Evolutionary conservation across 2,888 invertebrate genomes (phyloP), one percentile per base, ranked within the genome.

Genomic region (Synanthedon tipuliformis): DNA sequence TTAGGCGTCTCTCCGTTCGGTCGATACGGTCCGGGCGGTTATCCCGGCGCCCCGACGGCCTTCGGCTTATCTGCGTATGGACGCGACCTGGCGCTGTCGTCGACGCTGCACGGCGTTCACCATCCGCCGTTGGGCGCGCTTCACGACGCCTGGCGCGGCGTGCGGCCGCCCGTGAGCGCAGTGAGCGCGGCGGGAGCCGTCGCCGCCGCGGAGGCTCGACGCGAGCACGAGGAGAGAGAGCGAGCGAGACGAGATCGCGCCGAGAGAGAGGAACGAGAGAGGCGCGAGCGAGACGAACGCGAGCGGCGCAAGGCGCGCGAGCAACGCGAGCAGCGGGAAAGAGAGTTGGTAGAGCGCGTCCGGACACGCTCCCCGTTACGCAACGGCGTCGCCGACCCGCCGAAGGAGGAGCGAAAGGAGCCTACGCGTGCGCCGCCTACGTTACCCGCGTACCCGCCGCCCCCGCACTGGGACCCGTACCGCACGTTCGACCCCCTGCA

Each of bases 1-100:
- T 10, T 91, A 68, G 91, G 92, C 61, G 91, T 94, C 69, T 94
- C 94, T 55, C 94, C 94, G 52, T 95, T 95, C 81, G 93, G 92
- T 54, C 89, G 95, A 63, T 95, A 95, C 83, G 93, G 92, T 54
- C 89, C 92, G 53, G 89, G 90, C 50, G 72, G 90, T 59, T 91
- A 90, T 57, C 88, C 89, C 16, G 82, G 89, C n/a, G 89, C 89
- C 66, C 91, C 92, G 53, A 89, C 92, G 53, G 92, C 92, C 53
- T 65, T 89, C 91, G 65, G 34, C 18, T 88, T 94, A 61, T 89
- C 93, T 40, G 92, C 92, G 56, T 94, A 92, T 78, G 93, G 89
- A n/a, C 89, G 92, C 61, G 92, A 92, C 58, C 83, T 92, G 66
- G 89, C 90, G 53, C 80, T 89, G 53, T 75, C 81, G 27, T 73